Evolutionary conservation across 2,888 invertebrate species (phyloP), one percentile per base, ranked within the genome.

Genomic region (Sialis fuliginosa): DNA sequence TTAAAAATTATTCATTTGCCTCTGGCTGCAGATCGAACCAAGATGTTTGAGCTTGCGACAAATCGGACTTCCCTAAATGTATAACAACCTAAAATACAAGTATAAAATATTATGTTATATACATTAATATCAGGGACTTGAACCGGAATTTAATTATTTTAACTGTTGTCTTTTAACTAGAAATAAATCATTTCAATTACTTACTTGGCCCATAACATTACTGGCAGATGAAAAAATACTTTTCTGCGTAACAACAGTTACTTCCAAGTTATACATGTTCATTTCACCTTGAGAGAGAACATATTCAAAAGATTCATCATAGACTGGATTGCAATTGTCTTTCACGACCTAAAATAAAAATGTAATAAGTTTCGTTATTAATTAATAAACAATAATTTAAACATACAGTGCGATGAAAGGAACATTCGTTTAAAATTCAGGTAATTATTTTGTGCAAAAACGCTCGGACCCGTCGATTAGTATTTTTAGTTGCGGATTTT

Each of bases 271-370:
- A 10, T 82, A 75, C 42, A 76, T 76, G 56, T 78, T 74, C 46
- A 92, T 64, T 61, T 92, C 92, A 2, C 80, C 81, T 54, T 81
- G 76, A 1, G 86, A 85, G 53, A 92, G 79, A 42, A 81, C 69
- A 70, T 89, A 93, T 62, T 93, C 92, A 60, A 92, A 91, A 54
- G 82, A 81, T 60, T 91, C 88, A 63, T 95, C 92, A 62, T 81
- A 95, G 31, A 83, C 74, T 0, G 93, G 92, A 71, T 87, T 88
- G 59, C 90, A 89, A 60, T 81, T 89, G 63, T 93, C 90, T 61
- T 90, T 91, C 50, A 85, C 68, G 9, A 77, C 75, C 77, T 79
- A 52, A 6, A 57, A 53, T 46, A 45, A 48, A 51, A 22, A 43
- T 30, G 39, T 33, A 32, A 39, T 42, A 39, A 32, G 30, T 41